Conservation (phyloP, 2,797 vertebrate species). For the Mus spretus region DNA sequence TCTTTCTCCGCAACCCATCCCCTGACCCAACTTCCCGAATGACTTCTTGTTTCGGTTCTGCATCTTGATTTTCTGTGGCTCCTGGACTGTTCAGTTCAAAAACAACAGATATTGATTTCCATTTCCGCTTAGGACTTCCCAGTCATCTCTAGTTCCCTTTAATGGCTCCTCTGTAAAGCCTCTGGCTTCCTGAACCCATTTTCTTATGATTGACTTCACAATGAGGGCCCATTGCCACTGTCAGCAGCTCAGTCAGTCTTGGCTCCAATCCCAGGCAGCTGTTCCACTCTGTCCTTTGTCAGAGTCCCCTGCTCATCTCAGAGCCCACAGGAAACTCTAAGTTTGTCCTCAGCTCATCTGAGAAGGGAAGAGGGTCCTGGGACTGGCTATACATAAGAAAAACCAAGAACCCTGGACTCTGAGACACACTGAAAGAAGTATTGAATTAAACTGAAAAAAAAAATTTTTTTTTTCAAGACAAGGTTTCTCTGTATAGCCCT, state of each 20-base stretch:
- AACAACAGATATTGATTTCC: constrained; percentile 47
- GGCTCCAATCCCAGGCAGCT: background rate
- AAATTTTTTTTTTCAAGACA: too few relatives aligned
- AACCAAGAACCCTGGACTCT: background rate
- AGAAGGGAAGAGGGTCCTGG: background rate
- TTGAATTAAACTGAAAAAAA: background rate
- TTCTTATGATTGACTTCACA: constrained; percentile 1
- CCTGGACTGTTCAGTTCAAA: background rate
- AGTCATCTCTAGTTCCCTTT: background rate
- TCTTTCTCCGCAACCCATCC: background rate
- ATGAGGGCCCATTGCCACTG: background rate
- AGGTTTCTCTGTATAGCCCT: too few relatives aligned
- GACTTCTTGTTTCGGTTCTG: constrained; percentile 19
- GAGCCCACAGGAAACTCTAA: background rate
- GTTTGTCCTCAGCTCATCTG: background rate
- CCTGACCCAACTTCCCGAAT: background rate
- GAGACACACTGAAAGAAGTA: background rate
- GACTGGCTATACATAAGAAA: background rate
- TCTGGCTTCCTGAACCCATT: constrained; percentile 41
- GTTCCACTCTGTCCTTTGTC: background rate
- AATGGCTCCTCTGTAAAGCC: constrained; percentile 31
- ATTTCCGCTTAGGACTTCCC: background rate
- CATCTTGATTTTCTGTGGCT: background rate
- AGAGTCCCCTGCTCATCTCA: background rate
- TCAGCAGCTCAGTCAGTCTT: background rate